Evolutionary conservation across 2,113 vertebrate species (phyloP).

Genomic region (Seriola dumerili): DNA sequence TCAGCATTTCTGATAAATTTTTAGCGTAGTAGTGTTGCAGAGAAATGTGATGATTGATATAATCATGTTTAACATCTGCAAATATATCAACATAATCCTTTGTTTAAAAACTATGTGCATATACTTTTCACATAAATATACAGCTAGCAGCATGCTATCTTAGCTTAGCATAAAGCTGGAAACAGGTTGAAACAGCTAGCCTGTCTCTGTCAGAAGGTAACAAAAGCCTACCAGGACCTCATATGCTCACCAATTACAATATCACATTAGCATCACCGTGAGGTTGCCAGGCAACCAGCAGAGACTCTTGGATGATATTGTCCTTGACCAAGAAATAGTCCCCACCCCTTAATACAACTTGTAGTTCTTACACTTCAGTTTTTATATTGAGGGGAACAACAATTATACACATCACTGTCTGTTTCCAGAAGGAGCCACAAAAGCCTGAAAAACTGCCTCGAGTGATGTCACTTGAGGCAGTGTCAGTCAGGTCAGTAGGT

Average conservation of each 20-base stretch:
- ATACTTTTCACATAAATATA: neutral
- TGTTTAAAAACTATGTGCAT: too few relatives aligned
- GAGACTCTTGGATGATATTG: neutral
- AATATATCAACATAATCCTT: neutral
- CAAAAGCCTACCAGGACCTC: neutral
- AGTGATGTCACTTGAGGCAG: too few relatives aligned
- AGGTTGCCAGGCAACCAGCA: neutral
- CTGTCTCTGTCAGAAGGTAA: neutral
- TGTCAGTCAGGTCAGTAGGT: too few relatives aligned
- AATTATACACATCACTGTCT: neutral
- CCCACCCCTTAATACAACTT: too few relatives aligned
- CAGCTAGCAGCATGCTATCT: neutral
- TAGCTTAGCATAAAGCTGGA: neutral
- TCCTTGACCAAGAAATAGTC: too few relatives aligned
- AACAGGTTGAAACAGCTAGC: neutral
- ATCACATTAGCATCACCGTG: neutral
- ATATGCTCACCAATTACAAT: too few relatives aligned
- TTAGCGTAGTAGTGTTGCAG: neutral
- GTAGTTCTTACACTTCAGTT: too few relatives aligned
- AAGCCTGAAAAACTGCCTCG: too few relatives aligned
- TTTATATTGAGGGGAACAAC: neutral
- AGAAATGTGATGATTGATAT: neutral
- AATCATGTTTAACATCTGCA: neutral
- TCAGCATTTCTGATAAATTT: neutral
- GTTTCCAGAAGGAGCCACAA: too few relatives aligned